phyloP scores from a whole-genome alignment of 2,797 vertebrate genomes.

The Bradypodion pumilum region DNA sequence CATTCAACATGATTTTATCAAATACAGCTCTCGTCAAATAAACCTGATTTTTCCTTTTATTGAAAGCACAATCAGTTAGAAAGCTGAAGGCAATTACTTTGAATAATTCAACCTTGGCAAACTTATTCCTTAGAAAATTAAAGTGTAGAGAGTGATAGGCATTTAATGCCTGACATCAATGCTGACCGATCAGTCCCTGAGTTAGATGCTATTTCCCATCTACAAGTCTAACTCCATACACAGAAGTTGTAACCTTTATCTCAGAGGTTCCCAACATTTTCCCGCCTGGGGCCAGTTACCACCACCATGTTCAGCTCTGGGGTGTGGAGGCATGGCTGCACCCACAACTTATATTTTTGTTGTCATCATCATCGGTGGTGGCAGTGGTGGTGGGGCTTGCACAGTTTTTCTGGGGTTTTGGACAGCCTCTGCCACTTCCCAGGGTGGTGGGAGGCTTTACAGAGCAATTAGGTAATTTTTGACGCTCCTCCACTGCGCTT shows the following conservation, averaged over 20 bases:
- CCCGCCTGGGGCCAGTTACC: no score
- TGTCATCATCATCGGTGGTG: no score
- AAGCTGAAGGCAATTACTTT: slow-evolving; percentile 10
- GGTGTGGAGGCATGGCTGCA: no score
- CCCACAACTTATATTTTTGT: no score
- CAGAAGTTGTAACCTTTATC: not conserved
- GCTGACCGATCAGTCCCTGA: not conserved
- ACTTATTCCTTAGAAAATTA: not conserved
- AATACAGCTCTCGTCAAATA: slow-evolving; percentile 11
- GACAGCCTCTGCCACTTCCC: no score
- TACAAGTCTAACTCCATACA: not conserved
- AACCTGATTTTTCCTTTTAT: slow-evolving; percentile 2
- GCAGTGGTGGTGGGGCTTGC: no score
- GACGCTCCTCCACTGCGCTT: no score
- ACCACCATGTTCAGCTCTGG: no score
- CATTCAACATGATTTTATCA: slow-evolving; percentile 35
- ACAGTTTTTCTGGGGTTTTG: no score
- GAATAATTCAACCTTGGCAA: not conserved
- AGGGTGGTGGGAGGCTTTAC: no score
- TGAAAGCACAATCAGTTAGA: slow-evolving; percentile 17
- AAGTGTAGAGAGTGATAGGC: not conserved
- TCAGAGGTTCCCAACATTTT: no score
- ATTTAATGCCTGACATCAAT: not conserved
- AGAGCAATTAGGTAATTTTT: no score
- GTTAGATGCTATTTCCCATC: not conserved